Conservation (phyloP, 2,797 vertebrate species). For the Lepus oiostolus region DNA sequence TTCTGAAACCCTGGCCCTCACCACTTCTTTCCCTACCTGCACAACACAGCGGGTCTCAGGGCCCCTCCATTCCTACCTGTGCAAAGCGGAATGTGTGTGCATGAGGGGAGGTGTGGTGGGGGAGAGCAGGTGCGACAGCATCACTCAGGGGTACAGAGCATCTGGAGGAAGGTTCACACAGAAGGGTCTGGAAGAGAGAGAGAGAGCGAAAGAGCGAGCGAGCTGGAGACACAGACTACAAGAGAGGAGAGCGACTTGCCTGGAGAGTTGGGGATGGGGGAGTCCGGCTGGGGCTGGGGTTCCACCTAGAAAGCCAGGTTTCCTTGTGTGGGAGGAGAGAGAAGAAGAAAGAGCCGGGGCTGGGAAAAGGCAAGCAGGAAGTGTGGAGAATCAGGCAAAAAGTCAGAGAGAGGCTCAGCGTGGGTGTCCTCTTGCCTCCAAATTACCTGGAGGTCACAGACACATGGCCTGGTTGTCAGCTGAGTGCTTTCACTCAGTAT, state of each 20-base stretch:
- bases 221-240: not conserved
- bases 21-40: not conserved
- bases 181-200: no score
- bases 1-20: not conserved
- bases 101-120: not conserved
- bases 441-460: not conserved
- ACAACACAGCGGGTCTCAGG: not conserved
- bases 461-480: not conserved
- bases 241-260: no score
- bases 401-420: not conserved
- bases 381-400: not conserved
- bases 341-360: not conserved
- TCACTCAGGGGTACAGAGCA: no score
- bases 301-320: no score
- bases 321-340: not conserved
- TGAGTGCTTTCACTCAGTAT: not conserved
- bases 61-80: not conserved
- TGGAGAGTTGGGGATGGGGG: accelerated
- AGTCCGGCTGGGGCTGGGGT: not conserved
- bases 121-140: not conserved
- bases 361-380: not conserved
- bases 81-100: not conserved
- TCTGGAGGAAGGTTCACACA: no score
- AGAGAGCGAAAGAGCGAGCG: not conserved
- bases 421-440: not conserved